Evolutionary conservation across 2,113 vertebrate species (phyloP), one percentile per base, ranked within the genome.

Genomic region (Colius striatus): DNA sequence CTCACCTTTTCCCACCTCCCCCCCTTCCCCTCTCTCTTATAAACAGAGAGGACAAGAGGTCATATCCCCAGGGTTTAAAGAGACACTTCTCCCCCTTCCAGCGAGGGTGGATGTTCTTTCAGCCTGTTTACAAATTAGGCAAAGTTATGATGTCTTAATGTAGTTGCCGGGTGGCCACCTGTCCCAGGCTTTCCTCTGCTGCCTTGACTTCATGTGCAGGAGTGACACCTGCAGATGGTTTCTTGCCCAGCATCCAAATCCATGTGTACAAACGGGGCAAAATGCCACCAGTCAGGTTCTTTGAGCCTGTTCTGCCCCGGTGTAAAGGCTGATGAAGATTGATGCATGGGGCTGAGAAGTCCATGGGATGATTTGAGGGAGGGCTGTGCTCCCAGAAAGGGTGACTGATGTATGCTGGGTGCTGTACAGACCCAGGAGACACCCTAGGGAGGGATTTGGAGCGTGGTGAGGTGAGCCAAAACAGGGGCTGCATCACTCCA

Each of bases 1-100:
- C 53, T 23, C 68, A 43, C 30, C 66, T n/a, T n/a, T n/a, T n/a
- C n/a, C n/a, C n/a, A n/a, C 4, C 16, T 4, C 6, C 3, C 1
- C 2, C 12, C 14, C 2, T 16, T 84, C 73, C 32, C 63, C 50
- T 87, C 86, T 72, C 57, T 90, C 67, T 76, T 92, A 87, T 76
- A 95, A 96, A 92, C 95, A 95, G 34, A 92, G 87, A 96, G 96
- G 96, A 96, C 97, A 97, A 95, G 92, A 96, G 97, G 96, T 97
- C 97, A 96, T 62, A 91, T 96, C 96, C 97, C 96, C 91, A 26
- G 95, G 95, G 91, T 86, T 80, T 95, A 25, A 84, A 89, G 74
- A 97, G 91, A 88, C 91, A 77, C 60, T 84, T 92, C 71, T 95
- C 63, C 89, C 63, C 79, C 87, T 94, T 63, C 58, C 48, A 73